Conservation (phyloP, 2,797 vertebrate genomes). For the Eidolon dupreanum region DNA sequence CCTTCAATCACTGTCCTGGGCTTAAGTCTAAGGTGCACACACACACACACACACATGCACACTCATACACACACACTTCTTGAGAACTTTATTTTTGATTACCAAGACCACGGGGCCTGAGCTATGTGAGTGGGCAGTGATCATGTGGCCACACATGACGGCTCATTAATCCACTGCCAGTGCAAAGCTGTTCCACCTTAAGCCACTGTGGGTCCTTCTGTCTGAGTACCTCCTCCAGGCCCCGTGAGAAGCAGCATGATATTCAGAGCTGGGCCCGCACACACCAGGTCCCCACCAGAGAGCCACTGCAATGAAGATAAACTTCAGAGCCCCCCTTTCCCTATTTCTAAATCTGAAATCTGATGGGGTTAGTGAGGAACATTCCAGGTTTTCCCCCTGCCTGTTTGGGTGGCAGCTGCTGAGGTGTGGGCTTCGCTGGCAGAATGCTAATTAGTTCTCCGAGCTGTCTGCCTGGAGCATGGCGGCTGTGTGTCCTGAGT, state of each 20-base stretch:
- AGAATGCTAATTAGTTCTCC: constrained; percentile 54
- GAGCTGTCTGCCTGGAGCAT: rapidly evolving
- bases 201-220: background rate
- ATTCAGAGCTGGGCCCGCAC: background rate
- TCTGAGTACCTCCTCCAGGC: background rate
- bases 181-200: background rate
- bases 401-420: constrained; percentile 41
- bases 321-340: background rate
- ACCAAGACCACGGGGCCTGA: background rate
- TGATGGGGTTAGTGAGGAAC: background rate
- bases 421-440: background rate
- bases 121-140: background rate
- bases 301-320: background rate
- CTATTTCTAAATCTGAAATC: background rate
- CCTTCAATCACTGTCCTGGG: background rate
- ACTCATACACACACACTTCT: background rate
- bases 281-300: background rate
- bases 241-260: background rate
- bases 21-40: background rate
- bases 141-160: background rate
- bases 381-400: background rate
- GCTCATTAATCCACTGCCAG: background rate
- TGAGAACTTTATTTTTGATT: background rate
- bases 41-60: background rate
- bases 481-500: background rate